Conservation (phyloP, 2,113 vertebrate species). For the Bathybates hornii region DNA sequence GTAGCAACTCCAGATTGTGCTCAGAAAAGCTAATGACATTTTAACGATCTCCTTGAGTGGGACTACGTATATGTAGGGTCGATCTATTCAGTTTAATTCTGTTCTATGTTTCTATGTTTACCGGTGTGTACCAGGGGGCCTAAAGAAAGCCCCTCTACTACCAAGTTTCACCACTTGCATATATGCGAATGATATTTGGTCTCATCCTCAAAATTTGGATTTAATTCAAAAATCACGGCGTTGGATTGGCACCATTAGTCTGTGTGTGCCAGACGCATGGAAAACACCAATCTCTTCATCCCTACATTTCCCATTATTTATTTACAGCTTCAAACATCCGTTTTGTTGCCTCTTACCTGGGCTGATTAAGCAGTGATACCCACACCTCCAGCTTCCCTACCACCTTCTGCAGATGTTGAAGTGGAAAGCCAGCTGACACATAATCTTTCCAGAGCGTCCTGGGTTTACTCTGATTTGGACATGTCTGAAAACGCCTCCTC, state of each 20-base stretch:
- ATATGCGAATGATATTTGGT: background rate
- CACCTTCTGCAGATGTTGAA: background rate
- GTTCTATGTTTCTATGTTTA: background rate
- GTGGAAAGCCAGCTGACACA: background rate
- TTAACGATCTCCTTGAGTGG: background rate
- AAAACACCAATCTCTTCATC: background rate
- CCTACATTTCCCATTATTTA: background rate
- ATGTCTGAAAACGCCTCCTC: background rate
- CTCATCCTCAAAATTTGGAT: background rate
- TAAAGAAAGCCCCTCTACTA: background rate
- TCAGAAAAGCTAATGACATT: background rate
- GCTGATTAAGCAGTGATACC: background rate
- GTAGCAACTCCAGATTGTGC: background rate
- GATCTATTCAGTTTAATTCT: background rate
- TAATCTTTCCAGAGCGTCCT: background rate
- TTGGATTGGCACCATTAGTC: background rate
- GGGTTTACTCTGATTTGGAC: background rate
- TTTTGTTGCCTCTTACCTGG: background rate
- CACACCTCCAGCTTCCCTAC: background rate
- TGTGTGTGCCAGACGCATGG: accelerated
- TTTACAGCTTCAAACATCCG: background rate
- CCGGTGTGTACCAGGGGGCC: background rate
- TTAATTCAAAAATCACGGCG: background rate
- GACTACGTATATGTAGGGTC: background rate
- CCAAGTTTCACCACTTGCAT: background rate